Base-by-base conservation (phyloP, 2,888 invertebrate genomes). In the Dione juno region DNA sequence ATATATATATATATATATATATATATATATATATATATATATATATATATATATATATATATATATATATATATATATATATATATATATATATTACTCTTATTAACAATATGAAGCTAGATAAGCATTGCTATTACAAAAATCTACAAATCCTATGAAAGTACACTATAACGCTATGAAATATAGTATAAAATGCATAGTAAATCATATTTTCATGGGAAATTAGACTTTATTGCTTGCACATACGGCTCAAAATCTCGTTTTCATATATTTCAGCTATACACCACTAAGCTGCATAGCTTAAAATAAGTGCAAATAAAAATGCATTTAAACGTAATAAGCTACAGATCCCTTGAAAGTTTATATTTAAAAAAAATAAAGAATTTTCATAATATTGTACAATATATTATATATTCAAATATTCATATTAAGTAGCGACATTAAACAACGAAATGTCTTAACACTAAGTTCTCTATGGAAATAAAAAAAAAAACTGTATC, bases 151-250 rank as follows among this genome's bases (percentile, higher is more conserved):
- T 85, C 85, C 82, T 79, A 79, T 79, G 79, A 79, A 82, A 84
- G 82, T 80, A 81, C 79, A 82, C 78, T 82, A 84, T 83, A 84
- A 84, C 81, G 82, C 85, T 86, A 84, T 84, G 78, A 69, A 80
- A 80, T 83, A 77, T 77, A 78, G 45, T 77, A 70, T 75, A 78
- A 5, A 3, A 75, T 80, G 77, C 77, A 77, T 81, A 83, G 28
- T 61, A 45, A 28, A 43, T n/a, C 11, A 45, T 45, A 61, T 45
- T 35, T 10, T 35, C 54, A 65, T 41, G n/a, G 48, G 11, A 69
- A 69, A 67, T 37, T 41, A 13, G 1, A 45, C 54, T 52, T 66
- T 73, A 67, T 16, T 10, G 2, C n/a, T 5, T n/a, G 3, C 19
- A 0, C 5, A 37, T 74, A 73, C 59, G 64, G 70, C 48, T 57